Evolutionary conservation across 1,140 invertebrate species (phyloP), one percentile per base, ranked within the genome.

Genomic region (Aethina tumida): DNA sequence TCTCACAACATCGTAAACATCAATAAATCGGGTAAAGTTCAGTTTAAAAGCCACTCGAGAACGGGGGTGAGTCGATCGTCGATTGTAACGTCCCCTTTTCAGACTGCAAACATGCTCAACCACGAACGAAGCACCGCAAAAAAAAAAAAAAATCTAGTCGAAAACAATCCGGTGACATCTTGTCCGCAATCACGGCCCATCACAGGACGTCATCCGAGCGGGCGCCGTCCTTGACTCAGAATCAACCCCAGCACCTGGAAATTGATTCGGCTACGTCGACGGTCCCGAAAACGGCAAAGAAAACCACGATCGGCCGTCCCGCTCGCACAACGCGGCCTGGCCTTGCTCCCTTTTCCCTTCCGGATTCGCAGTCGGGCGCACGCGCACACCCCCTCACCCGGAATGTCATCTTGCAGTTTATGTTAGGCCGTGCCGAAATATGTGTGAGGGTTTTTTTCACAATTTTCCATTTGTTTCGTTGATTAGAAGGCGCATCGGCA

Each of bases 371-470:
- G 36, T 19, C 33, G 32, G 35, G 14, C 17, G 40, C 34, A 30
- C 27, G 37, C 52, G 39, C 52, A n/a, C n/a, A 27, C 14, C 8
- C 24, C 20, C 33, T 30, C 14, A 24, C 31, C 38, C 35, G 45
- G 43, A 43, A 49, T 48, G 50, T 46, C 52, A 46, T 45, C 47
- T 41, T 35, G 42, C 52, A 54, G 52, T 54, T 43, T 40, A 35
- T 39, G 39, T 30, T 36, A 41, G 43, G 24, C 36, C 25, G 35
- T 45, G 43, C 34, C 10, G 40, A 30, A 49, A 48, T 47, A 47
- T 43, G 22, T 20, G 43, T 46, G 49, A 29, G 39, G 36, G 31
- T 34, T 35, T 18, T n/a, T n/a, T n/a, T n/a, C n/a, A n/a, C n/a
- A n/a, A 10, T 24, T 24, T 24, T 8, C n/a, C 7, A 8, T 24